These are phyloP conservation scores for Teleopsis dalmanni DNA, from an alignment of 1,140 invertebrate species.

Conservation along the genomic window DNA sequence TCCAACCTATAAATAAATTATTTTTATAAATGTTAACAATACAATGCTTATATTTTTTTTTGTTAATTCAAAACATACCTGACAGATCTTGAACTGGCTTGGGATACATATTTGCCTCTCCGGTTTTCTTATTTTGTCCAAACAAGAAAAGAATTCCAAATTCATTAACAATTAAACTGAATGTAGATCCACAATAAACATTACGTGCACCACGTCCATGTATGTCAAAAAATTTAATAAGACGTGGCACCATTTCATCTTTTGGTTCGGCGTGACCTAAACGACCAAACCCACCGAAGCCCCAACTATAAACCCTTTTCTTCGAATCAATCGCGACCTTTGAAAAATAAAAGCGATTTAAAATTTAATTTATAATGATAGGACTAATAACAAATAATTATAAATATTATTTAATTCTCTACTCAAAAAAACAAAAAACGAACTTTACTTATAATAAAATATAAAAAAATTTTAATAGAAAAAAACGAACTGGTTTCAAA, in stretches of 20 bases:
- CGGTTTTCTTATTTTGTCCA: constrained; percentile 84
- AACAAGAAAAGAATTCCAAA: constrained; percentile 74
- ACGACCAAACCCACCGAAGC: constrained; percentile 88
- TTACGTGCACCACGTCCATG: constrained; percentile 71
- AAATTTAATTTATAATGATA: too few relatives aligned
- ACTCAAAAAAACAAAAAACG: too few relatives aligned
- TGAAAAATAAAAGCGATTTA: constrained; percentile 4
- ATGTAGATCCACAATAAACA: constrained; percentile 78
- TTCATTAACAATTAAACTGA: constrained; percentile 75
- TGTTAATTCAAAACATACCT: constrained; percentile 42
- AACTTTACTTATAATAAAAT: too few relatives aligned
- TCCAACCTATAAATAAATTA: constrained; percentile 59
- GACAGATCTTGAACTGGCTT: constrained; percentile 87
- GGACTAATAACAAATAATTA: background rate
- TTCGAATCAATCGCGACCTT: constrained; percentile 81
- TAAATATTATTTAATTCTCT: constrained; percentile 1
- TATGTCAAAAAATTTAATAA: constrained; percentile 83
- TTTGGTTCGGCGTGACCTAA: constrained; percentile 86
- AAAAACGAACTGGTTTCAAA: too few relatives aligned
- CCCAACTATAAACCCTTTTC: constrained; percentile 85
- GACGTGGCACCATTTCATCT: constrained; percentile 81
- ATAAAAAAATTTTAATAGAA: background rate
- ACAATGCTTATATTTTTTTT: background rate
- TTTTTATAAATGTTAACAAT: constrained; percentile 1
- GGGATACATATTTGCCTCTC: constrained; percentile 94